Evolutionary conservation across 2,888 invertebrate species (phyloP), one percentile per base, ranked within the genome.

Genomic region (Drosophila algonquin): DNA sequence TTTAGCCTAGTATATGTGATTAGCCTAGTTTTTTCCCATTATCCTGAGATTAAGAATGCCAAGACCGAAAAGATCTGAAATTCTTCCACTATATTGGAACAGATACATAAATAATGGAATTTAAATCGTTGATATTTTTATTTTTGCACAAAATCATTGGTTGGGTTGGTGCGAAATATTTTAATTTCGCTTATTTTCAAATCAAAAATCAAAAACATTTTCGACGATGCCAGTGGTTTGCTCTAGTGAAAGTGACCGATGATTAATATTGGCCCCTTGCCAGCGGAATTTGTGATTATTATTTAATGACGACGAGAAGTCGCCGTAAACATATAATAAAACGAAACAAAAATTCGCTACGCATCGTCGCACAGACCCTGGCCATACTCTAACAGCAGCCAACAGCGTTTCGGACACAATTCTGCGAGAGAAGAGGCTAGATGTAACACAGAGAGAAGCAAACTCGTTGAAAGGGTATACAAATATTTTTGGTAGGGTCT

Each of bases 221-320:
- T 56, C 16, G 53, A 21, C 51, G 56, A 55, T 35, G 60, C 30
- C 77, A 57, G 44, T 60, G 72, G 69, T 53, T 77, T 77, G 87
- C 85, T 89, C 89, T 89, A 90, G 90, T 89, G 91, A 91, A 91
- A 90, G 91, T 91, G 90, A 77, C 72, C 88, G 91, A 87, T 90
- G 90, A 90, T 80, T 90, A 91, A 89, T 89, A 73, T 85, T 90
- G 90, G 90, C 90, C 54, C 35, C 8, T 24, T 77, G 90, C 90
- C 90, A 91, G 80, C 69, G 87, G 90, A 91, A 90, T 90, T 88
- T 59, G 72, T 76, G 84, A 80, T 87, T 77, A 77, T 88, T 86
- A 78, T 83, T 88, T 86, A 85, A 88, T 84, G 86, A 87, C 83
- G 86, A 85, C 83, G 86, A 75, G 50, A 85, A 80, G 85, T 80